phyloP scores from a whole-genome alignment of 2,113 vertebrate species.

The Psophia crepitans region DNA sequence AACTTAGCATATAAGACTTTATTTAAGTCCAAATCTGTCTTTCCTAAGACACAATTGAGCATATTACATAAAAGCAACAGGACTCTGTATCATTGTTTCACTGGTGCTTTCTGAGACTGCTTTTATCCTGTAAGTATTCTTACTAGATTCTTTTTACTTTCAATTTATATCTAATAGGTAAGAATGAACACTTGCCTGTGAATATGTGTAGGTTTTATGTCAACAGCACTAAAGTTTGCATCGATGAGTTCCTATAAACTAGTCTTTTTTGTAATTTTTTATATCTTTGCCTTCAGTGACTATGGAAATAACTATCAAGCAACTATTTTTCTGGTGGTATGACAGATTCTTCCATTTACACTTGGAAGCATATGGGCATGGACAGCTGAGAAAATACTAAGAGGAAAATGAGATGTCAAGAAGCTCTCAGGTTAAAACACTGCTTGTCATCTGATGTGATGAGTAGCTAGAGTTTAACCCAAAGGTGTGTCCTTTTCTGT shows the following conservation, averaged over 20 bases:
- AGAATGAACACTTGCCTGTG: neutral
- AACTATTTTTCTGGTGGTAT: neutral
- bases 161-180: neutral
- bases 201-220: neutral
- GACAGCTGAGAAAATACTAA: neutral
- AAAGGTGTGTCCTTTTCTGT: neutral
- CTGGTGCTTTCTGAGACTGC: neutral
- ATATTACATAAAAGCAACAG: neutral
- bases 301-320: neutral
- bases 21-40: neutral
- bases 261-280: neutral
- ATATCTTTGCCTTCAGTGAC: neutral
- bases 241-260: neutral
- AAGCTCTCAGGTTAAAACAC: neutral
- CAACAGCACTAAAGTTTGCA: neutral
- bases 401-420: neutral
- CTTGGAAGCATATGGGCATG: neutral
- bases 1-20: neutral
- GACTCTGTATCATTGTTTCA: neutral
- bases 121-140: neutral
- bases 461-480: neutral
- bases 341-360: neutral
- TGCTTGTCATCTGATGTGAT: neutral
- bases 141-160: neutral
- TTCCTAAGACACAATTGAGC: neutral